phyloP scores from a whole-genome alignment of 2,888 invertebrate species.

The Lasioglossum marginatum region DNA sequence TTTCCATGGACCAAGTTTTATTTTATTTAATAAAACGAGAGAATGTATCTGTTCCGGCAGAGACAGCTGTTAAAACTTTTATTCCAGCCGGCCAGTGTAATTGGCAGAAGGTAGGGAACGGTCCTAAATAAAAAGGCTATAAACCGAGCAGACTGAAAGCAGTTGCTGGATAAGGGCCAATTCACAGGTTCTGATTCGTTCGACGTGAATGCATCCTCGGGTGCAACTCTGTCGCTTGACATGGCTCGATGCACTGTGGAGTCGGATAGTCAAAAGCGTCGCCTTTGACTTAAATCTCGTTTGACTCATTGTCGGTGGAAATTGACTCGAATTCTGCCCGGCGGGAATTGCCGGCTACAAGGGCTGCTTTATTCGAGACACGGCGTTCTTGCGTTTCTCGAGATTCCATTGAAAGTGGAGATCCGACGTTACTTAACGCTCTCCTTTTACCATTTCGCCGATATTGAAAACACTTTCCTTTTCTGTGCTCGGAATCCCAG shows the following conservation, averaged over 20 bases:
- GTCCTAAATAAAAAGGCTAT: neutral
- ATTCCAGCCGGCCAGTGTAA: neutral
- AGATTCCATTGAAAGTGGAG: conserved; percentile 16
- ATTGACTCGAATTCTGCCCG: conserved; percentile 42
- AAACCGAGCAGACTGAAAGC: neutral
- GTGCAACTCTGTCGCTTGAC: conserved; percentile 22
- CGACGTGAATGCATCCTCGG: conserved; percentile 39
- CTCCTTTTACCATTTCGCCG: neutral
- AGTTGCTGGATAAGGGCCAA: conserved; percentile 22
- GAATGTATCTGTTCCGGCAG: neutral
- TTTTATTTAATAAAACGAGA: neutral
- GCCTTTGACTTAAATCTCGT: conserved; percentile 60
- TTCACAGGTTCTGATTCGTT: conserved; percentile 37
- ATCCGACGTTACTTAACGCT: conserved; percentile 23
- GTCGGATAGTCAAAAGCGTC: conserved; percentile 25
- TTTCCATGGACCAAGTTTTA: no score
- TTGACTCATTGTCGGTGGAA: conserved; percentile 28
- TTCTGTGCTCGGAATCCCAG: neutral
- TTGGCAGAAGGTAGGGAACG: neutral
- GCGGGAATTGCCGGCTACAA: neutral
- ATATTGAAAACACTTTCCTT: conserved; percentile 6
- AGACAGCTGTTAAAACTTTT: neutral
- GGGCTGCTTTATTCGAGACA: conserved; percentile 12
- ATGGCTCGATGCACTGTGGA: conserved; percentile 10
- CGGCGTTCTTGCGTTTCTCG: conserved; percentile 24